Evolutionary conservation across 2,888 invertebrate species (phyloP), one percentile per base, ranked within the genome.

Genomic region (Microplitis deprimator): DNA sequence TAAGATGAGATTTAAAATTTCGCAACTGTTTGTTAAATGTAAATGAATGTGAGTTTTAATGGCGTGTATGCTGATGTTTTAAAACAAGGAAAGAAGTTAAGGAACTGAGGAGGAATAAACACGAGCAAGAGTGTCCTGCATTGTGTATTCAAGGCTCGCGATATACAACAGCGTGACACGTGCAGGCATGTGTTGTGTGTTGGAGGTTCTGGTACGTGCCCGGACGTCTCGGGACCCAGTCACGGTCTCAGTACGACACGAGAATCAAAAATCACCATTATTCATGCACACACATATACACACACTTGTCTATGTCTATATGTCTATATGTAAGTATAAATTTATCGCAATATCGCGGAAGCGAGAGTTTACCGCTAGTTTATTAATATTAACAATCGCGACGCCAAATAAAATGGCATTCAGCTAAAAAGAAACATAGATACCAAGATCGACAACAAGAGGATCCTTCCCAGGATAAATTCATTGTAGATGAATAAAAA

Each of bases 141-240:
- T 73, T 73, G 40, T 73, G 65, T 73, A 73, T 73, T 73, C 73
- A 17, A 73, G 29, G 73, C 41, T 73, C 64, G 65, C 64, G 13
- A 50, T 50, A 50, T 50, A 50, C 50, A 50, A 73, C 38, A 62
- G 41, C 73, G 60, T 73, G 73, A 73, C 73, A 73, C 73, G 73
- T 73, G 73, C 50, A 65, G 65, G 73, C 65, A 73, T 73, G 73
- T 50, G 50, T 50, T 50, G 50, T 50, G 50, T 50, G 10, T 73
- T 73, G 65, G 41, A 50, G 41, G 65, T 64, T 17, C 59, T 16
- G 40, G 70, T 70, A 70, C 38, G 70, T 70, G 70, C 50, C 13
- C 50, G 38, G 60, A 70, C 59, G 41, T 13, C 16, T 41, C n/a
- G 50, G 64, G 65, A 73, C 73, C 64, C 40, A 62, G 71, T 71